phyloP scores from a whole-genome alignment of 2,113 vertebrate genomes.

The Bombycilla garrulus region DNA sequence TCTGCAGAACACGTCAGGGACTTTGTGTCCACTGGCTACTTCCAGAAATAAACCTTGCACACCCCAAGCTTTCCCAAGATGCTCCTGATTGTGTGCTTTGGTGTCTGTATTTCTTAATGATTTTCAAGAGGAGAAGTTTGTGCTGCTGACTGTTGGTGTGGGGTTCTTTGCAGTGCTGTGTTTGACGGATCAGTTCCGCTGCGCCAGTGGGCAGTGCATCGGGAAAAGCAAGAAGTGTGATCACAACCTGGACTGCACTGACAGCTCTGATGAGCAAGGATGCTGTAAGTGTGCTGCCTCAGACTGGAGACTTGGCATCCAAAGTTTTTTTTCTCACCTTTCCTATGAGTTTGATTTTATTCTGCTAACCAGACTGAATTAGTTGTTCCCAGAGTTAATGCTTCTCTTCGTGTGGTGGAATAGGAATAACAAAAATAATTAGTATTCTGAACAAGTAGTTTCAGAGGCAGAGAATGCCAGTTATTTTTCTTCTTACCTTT shows the following conservation, averaged over 20 bases:
- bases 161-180: conserved; percentile 79
- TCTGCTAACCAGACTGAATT: not conserved
- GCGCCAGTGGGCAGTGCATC: conserved; percentile 90
- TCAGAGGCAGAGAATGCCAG: not conserved
- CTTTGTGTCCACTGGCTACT: not conserved
- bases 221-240: conserved; percentile 96
- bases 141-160: not conserved
- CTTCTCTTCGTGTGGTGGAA: not conserved
- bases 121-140: not conserved
- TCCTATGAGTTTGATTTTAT: not conserved
- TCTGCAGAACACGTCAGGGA: not conserved
- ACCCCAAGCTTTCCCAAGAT: not conserved
- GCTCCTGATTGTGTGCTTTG: not conserved
- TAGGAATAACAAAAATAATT: not conserved
- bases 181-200: conserved; percentile 88
- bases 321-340: not conserved
- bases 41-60: not conserved
- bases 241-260: conserved; percentile 90
- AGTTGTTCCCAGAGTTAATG: not conserved
- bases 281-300: conserved; percentile 86
- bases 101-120: not conserved
- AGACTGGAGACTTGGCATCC: not conserved
- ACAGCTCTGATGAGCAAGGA: conserved; percentile 91
- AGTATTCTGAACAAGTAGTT: not conserved
- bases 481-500: not conserved